phyloP scores from a whole-genome alignment of 1,140 invertebrate species.

The Trigoniulus corallinus region DNA sequence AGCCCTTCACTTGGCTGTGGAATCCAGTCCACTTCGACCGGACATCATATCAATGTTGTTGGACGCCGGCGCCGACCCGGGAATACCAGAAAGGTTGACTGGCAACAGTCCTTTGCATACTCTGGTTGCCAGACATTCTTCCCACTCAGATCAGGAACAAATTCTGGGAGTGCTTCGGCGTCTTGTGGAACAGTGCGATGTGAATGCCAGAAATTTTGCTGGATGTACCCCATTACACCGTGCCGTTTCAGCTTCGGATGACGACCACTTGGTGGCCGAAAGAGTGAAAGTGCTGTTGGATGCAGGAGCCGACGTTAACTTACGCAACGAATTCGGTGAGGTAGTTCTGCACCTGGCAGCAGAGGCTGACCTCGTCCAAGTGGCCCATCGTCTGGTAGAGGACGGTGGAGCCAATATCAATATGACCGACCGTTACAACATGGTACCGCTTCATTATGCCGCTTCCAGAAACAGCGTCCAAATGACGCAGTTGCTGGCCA shows the following conservation, averaged over 20 bases:
- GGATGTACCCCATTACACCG: background rate
- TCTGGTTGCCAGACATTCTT: background rate
- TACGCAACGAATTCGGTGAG: constrained; percentile 16
- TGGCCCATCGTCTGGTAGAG: constrained; percentile 14
- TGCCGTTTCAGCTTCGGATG: background rate
- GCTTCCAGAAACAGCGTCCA: constrained; percentile 11
- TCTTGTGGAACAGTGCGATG: background rate
- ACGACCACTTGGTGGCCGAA: too few relatives aligned
- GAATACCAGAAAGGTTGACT: background rate
- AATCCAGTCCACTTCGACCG: background rate
- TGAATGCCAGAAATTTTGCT: background rate
- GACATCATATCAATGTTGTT: background rate
- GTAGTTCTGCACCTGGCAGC: constrained; percentile 21
- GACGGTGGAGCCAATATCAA: background rate
- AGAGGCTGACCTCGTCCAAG: constrained; percentile 17
- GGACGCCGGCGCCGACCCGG: background rate
- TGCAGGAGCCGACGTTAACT: constrained; percentile 15
- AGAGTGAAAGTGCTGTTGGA: constrained; percentile 13
- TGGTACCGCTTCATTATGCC: constrained; percentile 10
- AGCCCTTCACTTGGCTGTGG: background rate
- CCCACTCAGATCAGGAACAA: background rate
- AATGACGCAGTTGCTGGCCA: constrained; percentile 10
- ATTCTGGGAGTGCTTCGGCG: background rate
- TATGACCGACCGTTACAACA: constrained; percentile 13
- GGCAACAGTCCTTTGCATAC: background rate